Evolutionary conservation across 2,888 invertebrate genomes (phyloP).

Genomic region (Euclidia mi): DNA sequence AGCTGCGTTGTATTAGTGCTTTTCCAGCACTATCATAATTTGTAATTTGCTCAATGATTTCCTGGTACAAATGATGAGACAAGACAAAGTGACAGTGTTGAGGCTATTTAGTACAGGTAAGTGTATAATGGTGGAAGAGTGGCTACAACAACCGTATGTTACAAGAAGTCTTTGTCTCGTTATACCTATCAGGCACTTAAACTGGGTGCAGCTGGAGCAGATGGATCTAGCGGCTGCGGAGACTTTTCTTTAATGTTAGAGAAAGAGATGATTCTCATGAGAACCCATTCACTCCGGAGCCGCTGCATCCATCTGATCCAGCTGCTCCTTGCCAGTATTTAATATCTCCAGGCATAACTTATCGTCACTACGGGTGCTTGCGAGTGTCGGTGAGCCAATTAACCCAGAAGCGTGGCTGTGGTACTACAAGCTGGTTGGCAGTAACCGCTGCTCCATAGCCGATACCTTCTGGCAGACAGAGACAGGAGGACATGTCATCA

Average conservation of each 20-base stretch:
- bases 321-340: neutral
- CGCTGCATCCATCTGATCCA: constrained; percentile 1
- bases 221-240: constrained; percentile 1
- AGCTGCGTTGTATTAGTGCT: too few species aligned
- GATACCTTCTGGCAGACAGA: constrained; percentile 99
- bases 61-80: too few species aligned
- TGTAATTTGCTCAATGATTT: too few species aligned
- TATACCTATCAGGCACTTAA: neutral
- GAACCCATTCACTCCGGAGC: neutral
- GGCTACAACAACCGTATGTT: too few species aligned
- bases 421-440: constrained; percentile 96
- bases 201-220: constrained; percentile 1
- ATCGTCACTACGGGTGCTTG: constrained; percentile 94
- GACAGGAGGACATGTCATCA: constrained; percentile 99
- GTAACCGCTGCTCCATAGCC: constrained; percentile 96
- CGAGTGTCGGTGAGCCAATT: constrained; percentile 99
- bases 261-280: too few species aligned
- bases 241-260: neutral
- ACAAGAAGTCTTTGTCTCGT: neutral
- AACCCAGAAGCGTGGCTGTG: constrained; percentile 99
- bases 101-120: too few species aligned
- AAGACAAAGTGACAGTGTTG: too few species aligned
- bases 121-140: too few species aligned
- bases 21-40: too few species aligned
- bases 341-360: constrained; percentile 90